Base-by-base conservation (phyloP, 1,140 invertebrate genomes). In the Cardiocondyla obscurior region DNA sequence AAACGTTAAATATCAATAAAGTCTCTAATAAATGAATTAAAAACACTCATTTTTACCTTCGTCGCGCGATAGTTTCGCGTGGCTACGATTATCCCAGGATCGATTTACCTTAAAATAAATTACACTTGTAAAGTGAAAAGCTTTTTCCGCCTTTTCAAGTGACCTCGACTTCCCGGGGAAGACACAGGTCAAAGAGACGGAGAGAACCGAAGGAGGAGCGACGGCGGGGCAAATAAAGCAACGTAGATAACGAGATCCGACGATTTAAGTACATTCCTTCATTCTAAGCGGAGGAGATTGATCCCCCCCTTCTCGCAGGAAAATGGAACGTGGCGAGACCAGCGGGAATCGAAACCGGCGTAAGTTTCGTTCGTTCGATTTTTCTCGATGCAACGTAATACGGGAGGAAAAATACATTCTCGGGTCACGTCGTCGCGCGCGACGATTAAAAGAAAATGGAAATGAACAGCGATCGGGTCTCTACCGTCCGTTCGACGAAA, bases 231-330 rank as follows among this genome's bases (percentile, higher is more conserved):
- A 79, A 53, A 42, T 55, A 53, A 51, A 67, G 16, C 12, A 30
- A 69, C 22, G 33, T 19, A 53, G 33, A 53, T 33, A 79, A 67
- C 74, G 46, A 79, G 74, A 79, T 77, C 58, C 60, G 28, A 74
- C 16, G n/a, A 67, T 53, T 72, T 79, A 79, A 79, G 74, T 79
- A 79, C 74, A 67, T 67, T 67, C 28, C 12, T 53, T 76, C 58
- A 8, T 28, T n/a, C 33, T 19, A 14, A 12, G 39, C 22, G 22
- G 65, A 36, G 22, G 14, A 14, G 39, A 39, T 36, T 67, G n/a
- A n/a, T n/a, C n/a, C n/a, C n/a, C 28, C 12, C 33, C 36, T 14
- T 8, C 33, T n/a, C 39, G 42, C 49, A n/a, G 62, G 16, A 53
- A 69, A 42, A 79, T n/a, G 62, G 12, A 55, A 30, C 62, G 33